A percentile compares a stretch with the other conserved stretches of the same genome.
phyloP scores from a whole-genome alignment of 2,797 vertebrate genomes.

The Alauda arvensis region DNA sequence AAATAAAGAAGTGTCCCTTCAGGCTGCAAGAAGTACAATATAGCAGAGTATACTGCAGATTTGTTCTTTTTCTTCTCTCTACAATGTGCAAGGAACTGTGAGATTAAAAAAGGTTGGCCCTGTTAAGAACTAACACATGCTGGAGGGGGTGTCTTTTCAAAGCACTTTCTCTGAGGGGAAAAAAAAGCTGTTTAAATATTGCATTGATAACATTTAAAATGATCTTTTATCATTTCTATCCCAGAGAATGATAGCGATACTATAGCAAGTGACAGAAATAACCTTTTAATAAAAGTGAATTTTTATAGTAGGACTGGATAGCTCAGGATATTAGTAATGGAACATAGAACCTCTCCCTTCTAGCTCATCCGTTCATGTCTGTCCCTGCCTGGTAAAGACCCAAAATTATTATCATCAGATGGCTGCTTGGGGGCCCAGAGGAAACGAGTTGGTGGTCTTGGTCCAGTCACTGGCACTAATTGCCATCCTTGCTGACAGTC shows the following conservation, averaged over 20 bases:
- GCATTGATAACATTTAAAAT: constrained; percentile 56
- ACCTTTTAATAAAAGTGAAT: constrained; percentile 66
- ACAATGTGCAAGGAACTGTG: neutral
- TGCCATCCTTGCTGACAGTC: constrained; percentile 33
- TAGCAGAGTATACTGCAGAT: neutral
- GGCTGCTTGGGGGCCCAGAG: constrained; percentile 50
- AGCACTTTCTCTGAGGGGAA: neutral
- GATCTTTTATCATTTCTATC: constrained; percentile 53
- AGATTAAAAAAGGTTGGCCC: constrained; percentile 4
- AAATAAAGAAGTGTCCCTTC: constrained; percentile 8
- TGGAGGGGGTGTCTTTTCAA: constrained; percentile 16
- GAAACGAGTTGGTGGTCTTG: constrained; percentile 55
- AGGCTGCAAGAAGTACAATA: neutral
- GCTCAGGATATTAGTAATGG: constrained; percentile 62
- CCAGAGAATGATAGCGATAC: constrained; percentile 58
- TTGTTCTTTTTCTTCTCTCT: constrained; percentile 7
- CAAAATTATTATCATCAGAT: constrained; percentile 60
- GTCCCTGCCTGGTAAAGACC: constrained; percentile 40
- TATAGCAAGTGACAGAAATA: constrained; percentile 63
- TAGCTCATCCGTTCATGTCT: constrained; percentile 53
- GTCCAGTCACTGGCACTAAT: constrained; percentile 57
- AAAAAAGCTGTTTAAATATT: constrained; percentile 48
- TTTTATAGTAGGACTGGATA: constrained; percentile 62
- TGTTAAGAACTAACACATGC: neutral
- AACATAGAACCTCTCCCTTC: constrained; percentile 57